Percentiles rank a stretch among this genome's conserved stretches.
phyloP scores from a whole-genome alignment of 2,113 vertebrate species.

The Coturnix japonica region DNA sequence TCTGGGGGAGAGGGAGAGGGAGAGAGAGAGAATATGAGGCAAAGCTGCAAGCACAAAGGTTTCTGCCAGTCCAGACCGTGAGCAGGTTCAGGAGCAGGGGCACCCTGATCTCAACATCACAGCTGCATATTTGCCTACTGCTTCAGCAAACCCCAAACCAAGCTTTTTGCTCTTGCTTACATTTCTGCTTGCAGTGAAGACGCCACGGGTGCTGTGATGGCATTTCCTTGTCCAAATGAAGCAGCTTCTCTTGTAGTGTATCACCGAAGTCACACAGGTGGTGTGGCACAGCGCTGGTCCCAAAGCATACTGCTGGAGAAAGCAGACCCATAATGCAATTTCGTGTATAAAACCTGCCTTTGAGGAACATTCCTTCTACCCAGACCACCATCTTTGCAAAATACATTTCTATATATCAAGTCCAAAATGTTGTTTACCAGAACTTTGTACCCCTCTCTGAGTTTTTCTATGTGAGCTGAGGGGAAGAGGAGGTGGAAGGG shows the following conservation, averaged over 20 bases:
- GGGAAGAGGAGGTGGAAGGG: not conserved
- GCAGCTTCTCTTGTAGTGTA: rapidly evolving
- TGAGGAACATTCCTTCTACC: rapidly evolving
- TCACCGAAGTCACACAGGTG: rapidly evolving
- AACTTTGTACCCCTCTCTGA: rapidly evolving
- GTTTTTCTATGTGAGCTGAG: rapidly evolving
- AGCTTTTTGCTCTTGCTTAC: not conserved
- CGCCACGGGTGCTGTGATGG: not conserved
- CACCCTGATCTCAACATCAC: not conserved
- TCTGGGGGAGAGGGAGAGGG: not conserved
- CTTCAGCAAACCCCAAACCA: not conserved
- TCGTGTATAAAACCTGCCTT: rapidly evolving
- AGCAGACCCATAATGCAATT: rapidly evolving
- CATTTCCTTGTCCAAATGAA: rapidly evolving
- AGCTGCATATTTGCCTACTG: constrained; percentile 9
- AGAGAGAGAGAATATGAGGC: not conserved
- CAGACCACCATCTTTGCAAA: rapidly evolving
- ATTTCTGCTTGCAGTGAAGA: not conserved
- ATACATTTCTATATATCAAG: not conserved
- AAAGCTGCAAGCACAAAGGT: rapidly evolving
- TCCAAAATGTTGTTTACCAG: rapidly evolving
- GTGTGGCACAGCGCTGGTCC: rapidly evolving
- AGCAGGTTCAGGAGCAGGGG: not conserved
- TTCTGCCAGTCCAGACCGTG: rapidly evolving
- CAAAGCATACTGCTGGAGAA: not conserved